A percentile compares a stretch with the other conserved stretches of the same genome.
Evolutionary conservation across 2,113 vertebrate species (phyloP).

Genomic region (Silurus asotus): DNA sequence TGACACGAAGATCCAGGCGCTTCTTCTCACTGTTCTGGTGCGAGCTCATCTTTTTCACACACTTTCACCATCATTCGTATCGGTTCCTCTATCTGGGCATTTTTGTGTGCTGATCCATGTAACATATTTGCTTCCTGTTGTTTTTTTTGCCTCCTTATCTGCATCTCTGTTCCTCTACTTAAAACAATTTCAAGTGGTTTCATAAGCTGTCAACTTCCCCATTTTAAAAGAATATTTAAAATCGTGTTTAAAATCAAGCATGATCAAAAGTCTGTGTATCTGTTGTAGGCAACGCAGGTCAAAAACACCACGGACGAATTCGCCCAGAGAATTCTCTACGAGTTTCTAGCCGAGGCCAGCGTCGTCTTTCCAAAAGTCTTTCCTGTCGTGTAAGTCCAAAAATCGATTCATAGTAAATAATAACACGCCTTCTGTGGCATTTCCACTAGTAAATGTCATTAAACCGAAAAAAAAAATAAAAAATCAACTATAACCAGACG

Average conservation of each 20-base stretch:
- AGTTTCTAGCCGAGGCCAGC: conserved; percentile 95
- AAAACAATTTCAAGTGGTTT: neutral
- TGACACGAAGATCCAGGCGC: conserved; percentile 93
- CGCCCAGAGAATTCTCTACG: conserved; percentile 94
- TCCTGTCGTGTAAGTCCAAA: conserved; percentile 90
- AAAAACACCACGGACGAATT: conserved; percentile 99
- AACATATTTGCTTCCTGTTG: neutral
- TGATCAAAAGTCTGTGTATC: neutral
- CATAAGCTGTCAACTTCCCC: conserved; percentile 1
- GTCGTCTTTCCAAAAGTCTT: conserved; percentile 98
- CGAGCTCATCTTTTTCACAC: conserved; percentile 50
- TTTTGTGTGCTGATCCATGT: neutral
- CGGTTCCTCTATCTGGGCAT: conserved; percentile 17
- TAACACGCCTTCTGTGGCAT: conserved; percentile 1
- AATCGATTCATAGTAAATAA: neutral
- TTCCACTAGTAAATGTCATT: neutral
- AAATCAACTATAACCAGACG: too few species aligned
- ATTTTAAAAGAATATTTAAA: neutral
- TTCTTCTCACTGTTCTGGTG: conserved; percentile 95
- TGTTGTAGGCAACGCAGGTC: conserved; percentile 86
- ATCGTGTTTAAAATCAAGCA: neutral
- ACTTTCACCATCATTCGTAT: conserved; percentile 13
- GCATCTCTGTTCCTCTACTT: conserved; percentile 40
- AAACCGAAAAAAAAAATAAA: neutral
- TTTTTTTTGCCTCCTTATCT: conserved; percentile 1